phyloP scores from a whole-genome alignment of 2,888 invertebrate genomes.

The Hybos culiciformis region DNA sequence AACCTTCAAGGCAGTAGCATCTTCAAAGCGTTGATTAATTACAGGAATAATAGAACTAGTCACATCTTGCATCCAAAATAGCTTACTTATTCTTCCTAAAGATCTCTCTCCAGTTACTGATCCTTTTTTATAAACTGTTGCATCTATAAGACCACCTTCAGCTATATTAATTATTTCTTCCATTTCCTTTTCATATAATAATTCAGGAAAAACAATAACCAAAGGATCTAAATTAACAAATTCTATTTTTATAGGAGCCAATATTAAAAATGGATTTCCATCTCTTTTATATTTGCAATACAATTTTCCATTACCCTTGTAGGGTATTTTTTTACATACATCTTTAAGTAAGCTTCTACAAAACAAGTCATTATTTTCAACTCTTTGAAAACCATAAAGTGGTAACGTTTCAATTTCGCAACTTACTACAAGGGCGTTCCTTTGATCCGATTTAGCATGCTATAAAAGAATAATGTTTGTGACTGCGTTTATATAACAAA shows the following conservation, averaged over 20 bases:
- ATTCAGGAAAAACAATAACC: slow-evolving; percentile 26
- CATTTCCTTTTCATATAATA: slow-evolving; percentile 23
- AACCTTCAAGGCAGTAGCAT: slow-evolving; percentile 29
- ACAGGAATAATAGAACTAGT: slow-evolving; percentile 15
- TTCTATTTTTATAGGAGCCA: slow-evolving; percentile 30
- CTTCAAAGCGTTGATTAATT: slow-evolving; percentile 21
- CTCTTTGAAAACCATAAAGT: too few relatives aligned
- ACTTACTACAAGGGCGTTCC: too few relatives aligned
- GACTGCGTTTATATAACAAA: too few relatives aligned
- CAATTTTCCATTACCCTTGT: too few relatives aligned
- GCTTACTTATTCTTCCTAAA: slow-evolving; percentile 24
- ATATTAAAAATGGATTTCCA: slow-evolving; percentile 18
- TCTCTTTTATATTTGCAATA: slow-evolving; percentile 3
- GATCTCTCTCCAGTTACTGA: slow-evolving; percentile 12
- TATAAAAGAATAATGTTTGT: too few relatives aligned
- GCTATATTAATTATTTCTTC: slow-evolving; percentile 19
- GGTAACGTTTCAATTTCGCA: too few relatives aligned
- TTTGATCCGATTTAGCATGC: too few relatives aligned
- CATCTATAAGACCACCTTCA: slow-evolving; percentile 20
- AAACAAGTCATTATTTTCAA: too few relatives aligned
- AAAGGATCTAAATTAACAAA: slow-evolving; percentile 23
- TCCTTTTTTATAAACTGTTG: slow-evolving; percentile 20
- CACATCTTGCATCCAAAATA: slow-evolving; percentile 23
- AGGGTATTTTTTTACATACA: too few relatives aligned
- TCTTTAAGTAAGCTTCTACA: too few relatives aligned